phyloP scores from a whole-genome alignment of 2,888 invertebrate genomes.

The Metacarcinus magister region DNA sequence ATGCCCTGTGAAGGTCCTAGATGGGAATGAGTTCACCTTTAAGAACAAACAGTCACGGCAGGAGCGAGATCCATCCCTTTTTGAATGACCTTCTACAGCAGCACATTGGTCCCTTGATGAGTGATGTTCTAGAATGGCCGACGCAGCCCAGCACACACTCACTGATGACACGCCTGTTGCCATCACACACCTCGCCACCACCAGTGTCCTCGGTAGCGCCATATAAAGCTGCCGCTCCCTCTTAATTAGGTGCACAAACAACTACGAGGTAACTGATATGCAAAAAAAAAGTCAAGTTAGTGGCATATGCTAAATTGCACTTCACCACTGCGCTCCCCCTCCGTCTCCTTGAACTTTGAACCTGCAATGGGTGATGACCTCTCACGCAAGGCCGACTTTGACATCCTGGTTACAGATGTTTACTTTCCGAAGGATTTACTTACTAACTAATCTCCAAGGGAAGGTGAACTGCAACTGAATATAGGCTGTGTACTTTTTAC shows the following conservation, averaged over 20 bases:
- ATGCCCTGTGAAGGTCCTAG: neutral
- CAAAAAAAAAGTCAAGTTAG: neutral
- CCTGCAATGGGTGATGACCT: constrained; percentile 3
- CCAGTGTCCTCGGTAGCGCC: neutral
- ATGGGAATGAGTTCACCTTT: neutral
- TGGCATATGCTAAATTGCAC: neutral
- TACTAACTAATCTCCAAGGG: neutral
- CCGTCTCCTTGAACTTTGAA: neutral
- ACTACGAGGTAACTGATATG: neutral
- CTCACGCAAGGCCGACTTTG: neutral
- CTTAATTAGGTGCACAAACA: neutral
- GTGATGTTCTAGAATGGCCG: neutral
- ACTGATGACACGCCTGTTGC: neutral
- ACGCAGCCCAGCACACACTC: neutral
- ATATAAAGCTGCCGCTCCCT: neutral
- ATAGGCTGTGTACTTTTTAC: neutral
- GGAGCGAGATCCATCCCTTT: neutral
- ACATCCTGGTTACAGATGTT: neutral
- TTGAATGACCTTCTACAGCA: neutral
- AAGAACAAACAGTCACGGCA: neutral
- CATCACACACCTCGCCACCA: neutral
- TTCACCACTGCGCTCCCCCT: neutral
- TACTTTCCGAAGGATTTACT: neutral
- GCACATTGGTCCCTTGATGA: neutral
- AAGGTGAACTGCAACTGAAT: neutral